phyloP scores from a whole-genome alignment of 2,797 vertebrate genomes.

The Melopsittacus undulatus region DNA sequence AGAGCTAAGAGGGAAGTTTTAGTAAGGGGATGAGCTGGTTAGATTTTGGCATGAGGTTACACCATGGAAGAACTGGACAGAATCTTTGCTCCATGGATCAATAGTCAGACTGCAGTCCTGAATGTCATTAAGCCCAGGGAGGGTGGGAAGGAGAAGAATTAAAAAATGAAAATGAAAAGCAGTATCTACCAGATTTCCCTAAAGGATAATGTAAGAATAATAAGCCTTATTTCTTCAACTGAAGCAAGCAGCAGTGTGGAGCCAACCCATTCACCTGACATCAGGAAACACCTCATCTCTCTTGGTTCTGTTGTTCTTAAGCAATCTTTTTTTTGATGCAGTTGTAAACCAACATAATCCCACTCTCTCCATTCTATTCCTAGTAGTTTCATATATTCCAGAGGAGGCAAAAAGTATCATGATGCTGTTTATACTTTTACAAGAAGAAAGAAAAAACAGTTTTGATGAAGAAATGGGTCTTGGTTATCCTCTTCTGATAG shows the following conservation, averaged over 20 bases:
- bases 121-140: background rate
- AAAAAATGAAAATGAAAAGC: no score
- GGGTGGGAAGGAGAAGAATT: no score
- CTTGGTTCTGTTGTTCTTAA: background rate
- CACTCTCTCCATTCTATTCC: background rate
- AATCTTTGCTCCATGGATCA: background rate
- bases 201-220: background rate
- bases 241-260: background rate
- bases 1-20: background rate
- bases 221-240: background rate
- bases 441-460: background rate
- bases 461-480: background rate
- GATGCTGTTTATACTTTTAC: background rate
- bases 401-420: background rate
- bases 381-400: background rate
- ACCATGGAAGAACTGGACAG: background rate
- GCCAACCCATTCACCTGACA: background rate
- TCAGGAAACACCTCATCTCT: background rate
- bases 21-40: background rate
- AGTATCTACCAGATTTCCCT: background rate
- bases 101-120: background rate
- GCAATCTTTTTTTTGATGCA: background rate
- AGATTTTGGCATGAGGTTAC: background rate
- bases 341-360: background rate
- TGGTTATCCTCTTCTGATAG: background rate